phyloP scores from a whole-genome alignment of 2,888 invertebrate genomes.

The Temnothorax rugatulus region DNA sequence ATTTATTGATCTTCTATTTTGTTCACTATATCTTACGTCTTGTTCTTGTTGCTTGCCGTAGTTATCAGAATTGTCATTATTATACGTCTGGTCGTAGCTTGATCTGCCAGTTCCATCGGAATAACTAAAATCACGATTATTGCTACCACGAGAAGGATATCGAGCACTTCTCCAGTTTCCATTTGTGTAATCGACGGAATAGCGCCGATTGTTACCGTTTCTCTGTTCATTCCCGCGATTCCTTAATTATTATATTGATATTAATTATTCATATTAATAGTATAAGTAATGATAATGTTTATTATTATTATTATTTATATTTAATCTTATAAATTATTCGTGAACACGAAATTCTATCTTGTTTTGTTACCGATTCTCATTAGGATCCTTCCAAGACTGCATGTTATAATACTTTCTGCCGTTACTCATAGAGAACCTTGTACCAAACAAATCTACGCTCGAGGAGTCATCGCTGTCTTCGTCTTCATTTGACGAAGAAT shows the following conservation, averaged over 20 bases:
- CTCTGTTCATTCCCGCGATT: constrained; percentile 16
- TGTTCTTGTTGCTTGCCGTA: constrained; percentile 61
- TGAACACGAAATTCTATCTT: neutral
- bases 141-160: constrained; percentile 11
- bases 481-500: constrained; percentile 78
- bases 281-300: neutral
- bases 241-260: neutral
- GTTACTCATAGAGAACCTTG: constrained; percentile 73
- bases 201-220: constrained; percentile 9
- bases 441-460: constrained; percentile 77
- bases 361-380: constrained; percentile 54
- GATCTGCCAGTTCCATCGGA: constrained; percentile 47
- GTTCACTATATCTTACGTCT: constrained; percentile 62
- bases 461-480: constrained; percentile 77
- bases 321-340: neutral
- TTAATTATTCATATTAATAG: neutral
- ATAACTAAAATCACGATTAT: constrained; percentile 42
- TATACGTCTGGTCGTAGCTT: constrained; percentile 51
- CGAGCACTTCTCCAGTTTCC: constrained; percentile 42
- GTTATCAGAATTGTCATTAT: constrained; percentile 50
- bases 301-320: neutral
- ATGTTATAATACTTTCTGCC: constrained; percentile 49
- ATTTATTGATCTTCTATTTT: neutral
- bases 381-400: constrained; percentile 47
- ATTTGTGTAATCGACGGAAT: constrained; percentile 50